Percentiles rank a stretch among this genome's conserved stretches.
Conservation (phyloP, 1,140 invertebrate species). For the Hormaphis cornu region DNA sequence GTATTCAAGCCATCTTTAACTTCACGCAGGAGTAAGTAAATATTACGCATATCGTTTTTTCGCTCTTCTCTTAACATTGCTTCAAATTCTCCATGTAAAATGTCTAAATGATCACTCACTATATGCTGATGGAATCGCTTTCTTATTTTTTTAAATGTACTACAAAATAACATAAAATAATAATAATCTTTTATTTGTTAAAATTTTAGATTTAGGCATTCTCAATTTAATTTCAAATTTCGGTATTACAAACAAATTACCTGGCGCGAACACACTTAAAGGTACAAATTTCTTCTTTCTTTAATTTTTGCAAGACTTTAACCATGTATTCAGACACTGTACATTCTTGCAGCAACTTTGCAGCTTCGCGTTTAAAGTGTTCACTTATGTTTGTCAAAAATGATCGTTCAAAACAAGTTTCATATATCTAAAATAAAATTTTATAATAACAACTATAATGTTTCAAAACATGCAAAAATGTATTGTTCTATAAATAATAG, state of each 20-base stretch:
- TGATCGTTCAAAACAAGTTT: conserved; percentile 74
- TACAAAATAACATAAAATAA: not conserved
- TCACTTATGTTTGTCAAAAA: conserved; percentile 75
- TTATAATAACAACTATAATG: conserved; percentile 34
- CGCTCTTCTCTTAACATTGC: conserved; percentile 74
- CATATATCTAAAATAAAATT: conserved; percentile 65
- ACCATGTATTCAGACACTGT: conserved; percentile 88
- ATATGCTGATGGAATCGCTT: conserved; percentile 49
- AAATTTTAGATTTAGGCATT: no score
- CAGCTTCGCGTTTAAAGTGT: conserved; percentile 71
- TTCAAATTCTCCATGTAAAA: conserved; percentile 77
- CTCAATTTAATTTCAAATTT: not conserved
- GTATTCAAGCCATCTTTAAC: conserved; percentile 64
- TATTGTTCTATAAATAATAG: conserved; percentile 33
- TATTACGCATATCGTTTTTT: conserved; percentile 73
- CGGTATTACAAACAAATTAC: conserved; percentile 38
- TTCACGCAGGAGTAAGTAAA: conserved; percentile 81
- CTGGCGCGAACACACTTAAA: conserved; percentile 72
- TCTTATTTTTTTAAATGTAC: conserved; percentile 4
- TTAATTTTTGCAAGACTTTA: conserved; percentile 70
- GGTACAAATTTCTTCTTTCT: conserved; percentile 74
- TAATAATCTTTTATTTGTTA: not conserved
- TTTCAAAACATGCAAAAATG: not conserved
- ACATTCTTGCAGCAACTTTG: conserved; percentile 65
- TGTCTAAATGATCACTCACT: conserved; percentile 76